Percentiles rank a stretch among this genome's conserved stretches.
These are phyloP conservation scores for Mastigias papua DNA, from an alignment of 30 jellyfish, hydroid and myxozoan species.

Conservation along the genomic window DNA sequence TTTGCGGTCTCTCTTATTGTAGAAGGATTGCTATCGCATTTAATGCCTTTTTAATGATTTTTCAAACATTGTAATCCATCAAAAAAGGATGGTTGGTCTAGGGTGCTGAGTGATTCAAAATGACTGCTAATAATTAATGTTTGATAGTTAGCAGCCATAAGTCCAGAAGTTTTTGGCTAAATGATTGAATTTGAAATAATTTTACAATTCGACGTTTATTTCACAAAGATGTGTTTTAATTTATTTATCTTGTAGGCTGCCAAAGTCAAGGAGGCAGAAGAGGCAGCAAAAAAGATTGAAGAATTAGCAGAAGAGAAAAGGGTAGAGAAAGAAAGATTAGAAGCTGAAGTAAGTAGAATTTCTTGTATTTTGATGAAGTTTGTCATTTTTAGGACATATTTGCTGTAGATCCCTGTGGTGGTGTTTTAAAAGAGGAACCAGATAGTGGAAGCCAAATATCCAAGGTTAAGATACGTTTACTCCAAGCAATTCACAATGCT, in stretches of 20 bases:
- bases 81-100: too few relatives aligned
- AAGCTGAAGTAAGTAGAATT: constrained; percentile 24
- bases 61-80: too few relatives aligned
- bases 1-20: too few relatives aligned
- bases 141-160: too few relatives aligned
- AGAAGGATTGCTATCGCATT: too few relatives aligned
- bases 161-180: too few relatives aligned
- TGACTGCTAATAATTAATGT: too few relatives aligned
- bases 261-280: constrained; percentile 85
- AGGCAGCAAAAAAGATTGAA: constrained; percentile 78
- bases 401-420: too few relatives aligned
- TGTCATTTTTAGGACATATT: neutral
- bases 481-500: neutral
- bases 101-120: too few relatives aligned
- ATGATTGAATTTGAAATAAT: neutral
- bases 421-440: too few relatives aligned
- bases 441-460: neutral
- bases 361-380: neutral
- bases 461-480: neutral
- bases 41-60: too few relatives aligned
- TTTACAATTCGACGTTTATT: neutral
- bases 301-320: constrained; percentile 78
- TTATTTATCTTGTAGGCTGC: constrained; percentile 35
- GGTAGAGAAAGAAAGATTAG: constrained; percentile 76
- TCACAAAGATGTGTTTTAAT: neutral